phyloP scores from a whole-genome alignment of 2,113 vertebrate species.

The Mirounga angustirostris region DNA sequence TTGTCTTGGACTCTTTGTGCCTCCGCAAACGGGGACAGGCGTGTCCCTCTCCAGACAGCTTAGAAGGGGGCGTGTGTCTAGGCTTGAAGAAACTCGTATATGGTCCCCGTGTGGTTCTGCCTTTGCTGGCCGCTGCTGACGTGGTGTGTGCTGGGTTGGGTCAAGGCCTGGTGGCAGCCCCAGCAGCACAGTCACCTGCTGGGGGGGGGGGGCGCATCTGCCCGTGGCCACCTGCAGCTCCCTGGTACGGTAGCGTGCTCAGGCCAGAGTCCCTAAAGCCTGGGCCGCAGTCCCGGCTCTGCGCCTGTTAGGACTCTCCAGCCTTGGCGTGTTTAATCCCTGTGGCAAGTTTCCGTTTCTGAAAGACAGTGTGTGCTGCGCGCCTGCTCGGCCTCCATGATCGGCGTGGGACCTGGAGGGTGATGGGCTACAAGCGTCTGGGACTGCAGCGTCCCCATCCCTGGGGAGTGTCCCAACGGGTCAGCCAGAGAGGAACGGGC shows the following conservation, averaged over 20 bases:
- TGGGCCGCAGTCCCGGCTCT: too few relatives aligned
- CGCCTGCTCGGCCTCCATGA: background rate
- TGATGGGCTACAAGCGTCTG: accelerated
- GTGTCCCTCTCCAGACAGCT: background rate
- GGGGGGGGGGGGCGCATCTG: accelerated
- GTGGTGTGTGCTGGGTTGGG: background rate
- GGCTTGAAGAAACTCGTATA: background rate
- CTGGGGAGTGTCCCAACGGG: too few relatives aligned
- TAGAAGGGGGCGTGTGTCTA: accelerated
- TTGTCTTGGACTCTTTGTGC: background rate
- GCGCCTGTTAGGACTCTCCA: accelerated
- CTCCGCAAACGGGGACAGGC: background rate
- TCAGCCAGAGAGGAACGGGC: background rate
- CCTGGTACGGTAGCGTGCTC: too few relatives aligned
- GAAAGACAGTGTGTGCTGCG: too few relatives aligned
- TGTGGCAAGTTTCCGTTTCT: background rate
- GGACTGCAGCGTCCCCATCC: background rate
- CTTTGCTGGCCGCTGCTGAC: background rate
- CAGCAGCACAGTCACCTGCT: too few relatives aligned
- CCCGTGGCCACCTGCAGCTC: background rate
- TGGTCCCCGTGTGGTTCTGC: background rate
- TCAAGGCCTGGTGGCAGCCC: accelerated
- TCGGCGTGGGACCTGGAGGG: background rate
- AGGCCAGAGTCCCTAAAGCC: background rate
- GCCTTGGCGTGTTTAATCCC: background rate